phyloP scores from a whole-genome alignment of 2,888 invertebrate genomes.

The Troides oblongomaculatus region DNA sequence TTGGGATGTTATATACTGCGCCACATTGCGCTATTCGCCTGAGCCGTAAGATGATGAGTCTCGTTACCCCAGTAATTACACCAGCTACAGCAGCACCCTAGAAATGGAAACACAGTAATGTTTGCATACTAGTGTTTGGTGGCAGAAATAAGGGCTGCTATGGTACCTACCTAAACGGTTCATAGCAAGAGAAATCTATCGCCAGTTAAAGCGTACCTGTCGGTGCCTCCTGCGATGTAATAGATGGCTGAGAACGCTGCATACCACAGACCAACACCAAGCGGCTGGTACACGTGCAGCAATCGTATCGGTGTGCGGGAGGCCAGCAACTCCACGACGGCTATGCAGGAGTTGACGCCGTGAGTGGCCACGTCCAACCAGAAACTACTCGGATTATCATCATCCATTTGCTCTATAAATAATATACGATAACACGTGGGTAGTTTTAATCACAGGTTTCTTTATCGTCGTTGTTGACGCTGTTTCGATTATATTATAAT shows the following conservation, averaged over 20 bases:
- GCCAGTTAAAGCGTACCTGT: conserved; percentile 62
- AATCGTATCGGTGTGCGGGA: conserved; percentile 82
- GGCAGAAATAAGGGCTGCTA: too few species aligned
- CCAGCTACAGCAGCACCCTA: too few species aligned
- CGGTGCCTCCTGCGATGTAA: conserved; percentile 87
- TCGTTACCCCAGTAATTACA: too few species aligned
- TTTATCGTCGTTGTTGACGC: too few species aligned
- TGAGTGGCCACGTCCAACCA: conserved; percentile 67
- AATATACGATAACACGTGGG: neutral
- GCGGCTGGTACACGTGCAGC: conserved; percentile 82
- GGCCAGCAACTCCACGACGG: conserved; percentile 84
- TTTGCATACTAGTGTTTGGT: too few species aligned
- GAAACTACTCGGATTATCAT: conserved; percentile 35
- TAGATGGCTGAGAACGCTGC: conserved; percentile 85
- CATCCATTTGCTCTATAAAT: conserved; percentile 31
- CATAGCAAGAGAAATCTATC: too few species aligned
- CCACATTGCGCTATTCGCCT: too few species aligned
- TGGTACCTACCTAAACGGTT: too few species aligned
- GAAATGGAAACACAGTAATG: too few species aligned
- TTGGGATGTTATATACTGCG: too few species aligned
- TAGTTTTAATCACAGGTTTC: neutral
- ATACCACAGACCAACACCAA: conserved; percentile 84
- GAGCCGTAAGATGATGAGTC: too few species aligned
- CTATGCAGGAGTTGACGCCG: conserved; percentile 85
- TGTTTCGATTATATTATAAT: too few species aligned